Conservation (phyloP, 2,888 invertebrate species). For the Trissolcus japonicus region DNA sequence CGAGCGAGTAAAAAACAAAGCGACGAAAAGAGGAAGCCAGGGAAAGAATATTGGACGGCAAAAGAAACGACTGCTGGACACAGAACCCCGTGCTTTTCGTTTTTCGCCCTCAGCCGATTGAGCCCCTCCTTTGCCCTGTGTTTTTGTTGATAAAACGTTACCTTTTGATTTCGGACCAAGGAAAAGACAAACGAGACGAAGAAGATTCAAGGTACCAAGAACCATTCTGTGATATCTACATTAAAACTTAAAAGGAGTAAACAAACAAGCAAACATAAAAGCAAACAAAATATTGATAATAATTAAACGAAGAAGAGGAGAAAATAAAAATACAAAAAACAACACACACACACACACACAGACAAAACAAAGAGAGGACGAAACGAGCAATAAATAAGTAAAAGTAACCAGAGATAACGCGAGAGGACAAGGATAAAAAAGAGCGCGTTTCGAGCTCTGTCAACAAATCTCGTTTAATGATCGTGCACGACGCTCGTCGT, state of each 20-base stretch:
- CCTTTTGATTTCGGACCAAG: conserved; percentile 47
- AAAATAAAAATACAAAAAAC: conserved; percentile 26
- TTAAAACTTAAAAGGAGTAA: conserved; percentile 74
- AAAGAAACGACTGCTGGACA: conserved; percentile 58
- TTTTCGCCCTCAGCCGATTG: conserved; percentile 51
- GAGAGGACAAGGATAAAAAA: conserved; percentile 10
- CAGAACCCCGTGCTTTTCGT: conserved; percentile 39
- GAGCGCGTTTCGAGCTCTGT: conserved; percentile 3
- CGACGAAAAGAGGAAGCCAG: conserved; percentile 24
- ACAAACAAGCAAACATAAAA: conserved; percentile 32
- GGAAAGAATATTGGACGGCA: conserved; percentile 54
- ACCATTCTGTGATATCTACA: conserved; percentile 82
- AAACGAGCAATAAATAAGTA: conserved; percentile 17
- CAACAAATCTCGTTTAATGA: conserved; percentile 29
- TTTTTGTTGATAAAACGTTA: conserved; percentile 3
- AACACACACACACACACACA: conserved; percentile 27
- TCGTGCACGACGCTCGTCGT: conserved; percentile 35
- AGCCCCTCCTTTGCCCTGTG: conserved; percentile 41
- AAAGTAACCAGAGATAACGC: conserved; percentile 1
- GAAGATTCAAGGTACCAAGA: conserved; percentile 77
- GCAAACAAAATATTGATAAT: conserved; percentile 55
- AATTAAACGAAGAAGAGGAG: conserved; percentile 30
- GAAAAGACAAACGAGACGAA: conserved; percentile 61
- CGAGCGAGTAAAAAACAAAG: conserved; percentile 43
- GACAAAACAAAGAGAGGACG: conserved; percentile 57